A percentile compares a stretch with the other conserved stretches of the same genome.
phyloP scores from a whole-genome alignment of 2,113 vertebrate genomes.

The Corythornis madagascariensis region DNA sequence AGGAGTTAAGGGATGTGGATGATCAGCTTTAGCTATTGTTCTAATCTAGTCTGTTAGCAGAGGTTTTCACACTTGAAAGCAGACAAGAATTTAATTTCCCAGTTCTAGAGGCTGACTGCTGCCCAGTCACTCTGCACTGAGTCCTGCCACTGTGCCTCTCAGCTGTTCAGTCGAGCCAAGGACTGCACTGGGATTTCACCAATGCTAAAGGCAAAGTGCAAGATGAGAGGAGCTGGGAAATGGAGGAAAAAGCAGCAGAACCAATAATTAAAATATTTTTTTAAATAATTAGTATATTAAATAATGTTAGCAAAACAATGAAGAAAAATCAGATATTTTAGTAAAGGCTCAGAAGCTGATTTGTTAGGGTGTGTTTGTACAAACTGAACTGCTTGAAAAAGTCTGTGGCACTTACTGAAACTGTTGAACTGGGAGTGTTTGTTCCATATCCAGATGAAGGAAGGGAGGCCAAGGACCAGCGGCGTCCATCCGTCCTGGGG shows the following conservation, averaged over 20 bases:
- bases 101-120: neutral
- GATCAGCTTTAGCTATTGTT: neutral
- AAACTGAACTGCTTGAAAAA: slow-evolving; percentile 31
- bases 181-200: slow-evolving; percentile 19
- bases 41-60: neutral
- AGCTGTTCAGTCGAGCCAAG: neutral
- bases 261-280: slow-evolving; percentile 31
- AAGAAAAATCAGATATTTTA: slow-evolving; percentile 48
- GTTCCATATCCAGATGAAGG: slow-evolving; percentile 98
- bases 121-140: neutral
- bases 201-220: slow-evolving; percentile 53
- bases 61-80: neutral
- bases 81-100: neutral
- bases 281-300: slow-evolving; percentile 42
- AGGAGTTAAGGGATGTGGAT: neutral
- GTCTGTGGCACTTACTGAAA: slow-evolving; percentile 86
- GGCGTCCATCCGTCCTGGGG: slow-evolving; percentile 90
- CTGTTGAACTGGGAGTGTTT: slow-evolving; percentile 97
- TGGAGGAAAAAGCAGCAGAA: slow-evolving; percentile 63
- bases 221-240: slow-evolving; percentile 52
- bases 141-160: slow-evolving; percentile 8
- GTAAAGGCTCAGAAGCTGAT: slow-evolving; percentile 56
- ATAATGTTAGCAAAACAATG: slow-evolving; percentile 53
- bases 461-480: slow-evolving; percentile 96
- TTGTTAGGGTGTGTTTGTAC: slow-evolving; percentile 54